Percentiles rank a stretch among this genome's conserved stretches.
phyloP scores from a whole-genome alignment of 2,888 invertebrate species.

The Drosophila rellima region DNA sequence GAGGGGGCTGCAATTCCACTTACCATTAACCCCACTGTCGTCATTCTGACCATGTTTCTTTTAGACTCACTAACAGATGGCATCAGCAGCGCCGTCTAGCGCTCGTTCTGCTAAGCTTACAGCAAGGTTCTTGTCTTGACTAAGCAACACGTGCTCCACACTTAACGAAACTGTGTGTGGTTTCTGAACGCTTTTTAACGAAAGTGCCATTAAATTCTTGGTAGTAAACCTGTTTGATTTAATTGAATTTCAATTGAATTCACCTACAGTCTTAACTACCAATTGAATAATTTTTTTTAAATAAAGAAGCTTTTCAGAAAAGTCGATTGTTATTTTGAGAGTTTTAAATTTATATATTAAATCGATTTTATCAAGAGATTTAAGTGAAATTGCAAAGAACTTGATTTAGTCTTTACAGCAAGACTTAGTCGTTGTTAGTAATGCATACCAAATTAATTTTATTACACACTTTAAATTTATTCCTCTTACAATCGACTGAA shows the following conservation, averaged over 20 bases:
- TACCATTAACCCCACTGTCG: not conserved
- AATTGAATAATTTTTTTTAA: no score
- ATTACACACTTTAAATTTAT: no score
- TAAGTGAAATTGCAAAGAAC: no score
- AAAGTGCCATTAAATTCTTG: not conserved
- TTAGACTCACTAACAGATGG: constrained; percentile 6
- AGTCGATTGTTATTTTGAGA: no score
- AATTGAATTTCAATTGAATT: not conserved
- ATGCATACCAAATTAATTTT: no score
- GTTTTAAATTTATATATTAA: no score
- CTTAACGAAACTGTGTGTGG: not conserved
- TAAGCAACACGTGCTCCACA: constrained; percentile 5
- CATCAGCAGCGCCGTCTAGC: constrained; percentile 13
- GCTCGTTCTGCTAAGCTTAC: not conserved
- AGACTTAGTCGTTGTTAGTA: no score
- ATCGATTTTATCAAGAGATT: no score
- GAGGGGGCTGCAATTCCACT: not conserved
- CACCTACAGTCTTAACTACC: no score
- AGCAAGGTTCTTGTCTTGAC: not conserved
- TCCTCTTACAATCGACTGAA: no score
- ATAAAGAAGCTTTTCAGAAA: no score
- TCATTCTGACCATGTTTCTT: not conserved
- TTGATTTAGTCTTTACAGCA: no score
- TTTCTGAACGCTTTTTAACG: not conserved
- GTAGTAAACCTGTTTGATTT: not conserved